Percentiles rank a stretch among this genome's conserved stretches.
phyloP scores from a whole-genome alignment of 2,113 vertebrate genomes.

The Cephalopterus ornatus region DNA sequence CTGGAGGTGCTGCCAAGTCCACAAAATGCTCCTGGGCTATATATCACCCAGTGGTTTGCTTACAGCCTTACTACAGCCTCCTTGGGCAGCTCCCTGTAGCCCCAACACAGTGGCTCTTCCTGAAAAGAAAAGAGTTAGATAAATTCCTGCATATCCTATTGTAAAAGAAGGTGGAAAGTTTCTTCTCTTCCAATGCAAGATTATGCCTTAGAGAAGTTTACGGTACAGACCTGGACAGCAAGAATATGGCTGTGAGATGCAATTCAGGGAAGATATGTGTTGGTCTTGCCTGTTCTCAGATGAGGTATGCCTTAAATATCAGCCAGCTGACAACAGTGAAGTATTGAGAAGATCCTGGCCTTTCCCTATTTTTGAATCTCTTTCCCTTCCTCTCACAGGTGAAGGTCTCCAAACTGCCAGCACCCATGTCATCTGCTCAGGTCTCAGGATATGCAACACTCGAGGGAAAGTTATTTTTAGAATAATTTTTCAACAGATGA shows the following conservation, averaged over 20 bases:
- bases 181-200: not conserved
- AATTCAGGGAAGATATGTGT: not conserved
- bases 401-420: not conserved
- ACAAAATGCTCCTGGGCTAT: not conserved
- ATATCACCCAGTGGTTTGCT: not conserved
- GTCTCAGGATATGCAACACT: not conserved
- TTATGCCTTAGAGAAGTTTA: not conserved
- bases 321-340: not conserved
- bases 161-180: not conserved
- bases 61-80: not conserved
- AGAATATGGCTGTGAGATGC: not conserved
- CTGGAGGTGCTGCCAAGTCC: not conserved
- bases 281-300: not conserved
- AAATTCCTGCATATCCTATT: not conserved
- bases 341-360: not conserved
- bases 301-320: not conserved
- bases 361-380: not conserved
- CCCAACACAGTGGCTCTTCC: not conserved
- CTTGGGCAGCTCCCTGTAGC: not conserved
- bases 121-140: not conserved
- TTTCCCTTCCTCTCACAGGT: not conserved
- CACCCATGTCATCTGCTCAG: not conserved
- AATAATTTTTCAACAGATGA: slow-evolving; percentile 7
- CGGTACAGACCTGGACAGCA: accelerated
- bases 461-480: slow-evolving; percentile 27